phyloP scores from a whole-genome alignment of 2,113 vertebrate genomes.

The Eublepharis macularius region DNA sequence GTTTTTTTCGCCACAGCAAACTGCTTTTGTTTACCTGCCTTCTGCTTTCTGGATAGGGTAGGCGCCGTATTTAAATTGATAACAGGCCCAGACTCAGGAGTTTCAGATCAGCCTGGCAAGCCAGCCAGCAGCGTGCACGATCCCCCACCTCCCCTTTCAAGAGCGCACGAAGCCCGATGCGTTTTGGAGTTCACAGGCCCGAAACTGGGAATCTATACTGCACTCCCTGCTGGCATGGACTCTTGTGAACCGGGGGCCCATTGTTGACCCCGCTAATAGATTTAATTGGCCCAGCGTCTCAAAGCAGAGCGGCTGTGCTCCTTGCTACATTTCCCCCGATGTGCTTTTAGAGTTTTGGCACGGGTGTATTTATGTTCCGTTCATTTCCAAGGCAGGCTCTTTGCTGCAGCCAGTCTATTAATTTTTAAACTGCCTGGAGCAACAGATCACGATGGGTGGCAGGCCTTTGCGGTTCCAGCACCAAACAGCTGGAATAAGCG shows the following conservation, averaged over 20 bases:
- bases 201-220: background rate
- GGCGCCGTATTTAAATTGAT: background rate
- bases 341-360: slow-evolving; percentile 40
- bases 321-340: slow-evolving; percentile 27
- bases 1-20: too few species aligned
- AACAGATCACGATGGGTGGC: slow-evolving; percentile 35
- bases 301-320: background rate
- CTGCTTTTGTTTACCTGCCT: background rate
- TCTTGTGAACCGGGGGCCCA: slow-evolving; percentile 10
- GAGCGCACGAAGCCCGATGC: background rate
- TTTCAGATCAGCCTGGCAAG: background rate
- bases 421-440: slow-evolving; percentile 53
- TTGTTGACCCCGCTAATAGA: background rate
- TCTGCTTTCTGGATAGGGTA: background rate
- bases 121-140: background rate
- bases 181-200: rapidly evolving
- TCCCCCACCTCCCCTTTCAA: background rate
- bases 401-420: slow-evolving; percentile 51
- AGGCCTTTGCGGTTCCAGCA: slow-evolving; percentile 43
- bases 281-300: slow-evolving; percentile 18
- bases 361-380: background rate
- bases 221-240: background rate
- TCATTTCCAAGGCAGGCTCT: slow-evolving; percentile 47
- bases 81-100: background rate
- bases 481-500: slow-evolving; percentile 36